Evolutionary conservation across 2,797 vertebrate species (phyloP).

Genomic region (Tokudaia tokunoshimensis): DNA sequence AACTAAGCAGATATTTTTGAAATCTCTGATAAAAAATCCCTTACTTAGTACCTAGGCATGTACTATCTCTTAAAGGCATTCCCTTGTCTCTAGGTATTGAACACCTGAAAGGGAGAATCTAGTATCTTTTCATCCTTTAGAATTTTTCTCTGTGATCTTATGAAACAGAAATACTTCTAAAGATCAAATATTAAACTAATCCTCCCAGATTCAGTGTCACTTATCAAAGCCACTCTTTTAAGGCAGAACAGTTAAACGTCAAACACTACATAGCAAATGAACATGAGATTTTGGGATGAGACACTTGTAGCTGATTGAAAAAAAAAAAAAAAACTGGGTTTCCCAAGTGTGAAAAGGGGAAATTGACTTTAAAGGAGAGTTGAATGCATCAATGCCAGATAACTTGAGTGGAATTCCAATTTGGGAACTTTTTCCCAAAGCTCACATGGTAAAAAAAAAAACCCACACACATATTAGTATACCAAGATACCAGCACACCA

Average conservation of each 20-base stretch:
- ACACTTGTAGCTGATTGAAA: not conserved
- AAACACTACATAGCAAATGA: not conserved
- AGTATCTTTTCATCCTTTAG: not conserved
- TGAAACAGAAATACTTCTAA: not conserved
- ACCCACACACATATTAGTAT: not conserved
- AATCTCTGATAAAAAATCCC: not conserved
- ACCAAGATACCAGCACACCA: not conserved
- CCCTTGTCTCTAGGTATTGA: not conserved
- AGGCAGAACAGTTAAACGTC: not conserved
- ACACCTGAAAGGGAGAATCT: not conserved
- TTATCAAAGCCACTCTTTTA: conserved; percentile 30
- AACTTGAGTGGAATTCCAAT: not conserved
- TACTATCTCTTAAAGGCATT: not conserved
- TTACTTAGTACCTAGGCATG: not conserved
- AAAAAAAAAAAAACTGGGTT: not conserved
- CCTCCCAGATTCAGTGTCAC: not conserved
- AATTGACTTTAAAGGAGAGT: not conserved
- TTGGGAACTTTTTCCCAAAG: not conserved
- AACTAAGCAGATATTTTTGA: not conserved
- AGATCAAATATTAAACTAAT: conserved; percentile 42
- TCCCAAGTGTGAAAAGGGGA: not conserved
- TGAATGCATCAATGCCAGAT: not conserved
- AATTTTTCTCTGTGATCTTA: conserved; percentile 18
- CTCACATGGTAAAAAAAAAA: no score
- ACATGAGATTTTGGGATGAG: not conserved